Evolutionary conservation across 2,113 vertebrate species (phyloP).

Genomic region (Gnathonemus echidnorhynchus): DNA sequence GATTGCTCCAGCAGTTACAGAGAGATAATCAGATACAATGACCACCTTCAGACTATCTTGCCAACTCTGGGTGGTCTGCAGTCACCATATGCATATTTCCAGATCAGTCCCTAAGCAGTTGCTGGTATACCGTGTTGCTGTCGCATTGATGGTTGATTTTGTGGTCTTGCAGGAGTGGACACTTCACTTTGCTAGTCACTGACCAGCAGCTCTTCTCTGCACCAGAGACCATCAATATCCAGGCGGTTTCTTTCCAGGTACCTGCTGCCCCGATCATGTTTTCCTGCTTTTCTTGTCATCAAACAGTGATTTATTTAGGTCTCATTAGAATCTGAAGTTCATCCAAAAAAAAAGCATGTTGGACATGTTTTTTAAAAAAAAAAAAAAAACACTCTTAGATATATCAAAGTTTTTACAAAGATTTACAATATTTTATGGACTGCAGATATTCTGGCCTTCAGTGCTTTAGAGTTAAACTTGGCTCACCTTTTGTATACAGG

Average conservation of each 20-base stretch:
- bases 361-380: background rate
- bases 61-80: background rate
- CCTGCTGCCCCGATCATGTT: background rate
- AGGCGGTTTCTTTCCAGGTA: slow-evolving; percentile 85
- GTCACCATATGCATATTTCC: background rate
- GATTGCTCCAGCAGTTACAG: background rate
- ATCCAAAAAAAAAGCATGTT: background rate
- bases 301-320: background rate
- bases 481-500: slow-evolving; percentile 52
- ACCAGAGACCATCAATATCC: slow-evolving; percentile 61
- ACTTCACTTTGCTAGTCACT: slow-evolving; percentile 68
- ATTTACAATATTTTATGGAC: background rate
- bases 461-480: background rate
- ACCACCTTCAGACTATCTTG: background rate
- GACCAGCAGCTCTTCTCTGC: slow-evolving; percentile 70
- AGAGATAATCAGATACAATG: slow-evolving; percentile 30
- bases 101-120: background rate
- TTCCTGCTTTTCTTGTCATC: background rate
- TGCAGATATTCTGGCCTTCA: background rate
- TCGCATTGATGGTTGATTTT: background rate
- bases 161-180: slow-evolving; percentile 66
- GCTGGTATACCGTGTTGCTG: background rate
- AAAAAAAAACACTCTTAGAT: background rate
- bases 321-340: background rate
- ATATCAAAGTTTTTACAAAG: background rate